These are phyloP conservation scores for Macrosiphum euphorbiae DNA, from an alignment of 2,888 invertebrate species.

Conservation along the genomic window DNA sequence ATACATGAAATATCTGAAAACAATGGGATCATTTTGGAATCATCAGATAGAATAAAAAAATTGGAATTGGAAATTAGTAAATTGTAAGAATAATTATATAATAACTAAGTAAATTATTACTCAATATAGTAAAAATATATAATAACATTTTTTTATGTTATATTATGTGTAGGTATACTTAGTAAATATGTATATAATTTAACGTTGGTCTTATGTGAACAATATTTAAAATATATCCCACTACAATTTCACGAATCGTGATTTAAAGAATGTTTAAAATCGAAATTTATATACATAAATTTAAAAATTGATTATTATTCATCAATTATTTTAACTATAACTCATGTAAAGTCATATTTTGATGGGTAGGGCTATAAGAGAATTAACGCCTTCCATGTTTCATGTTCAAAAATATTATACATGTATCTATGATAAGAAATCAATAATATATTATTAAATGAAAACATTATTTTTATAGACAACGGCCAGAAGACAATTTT, in stretches of 20 bases:
- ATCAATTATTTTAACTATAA: neutral
- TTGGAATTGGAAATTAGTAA: slow-evolving; percentile 49
- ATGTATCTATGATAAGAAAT: neutral
- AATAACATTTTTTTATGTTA: no score
- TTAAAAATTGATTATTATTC: neutral
- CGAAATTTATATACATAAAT: neutral
- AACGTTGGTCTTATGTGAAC: neutral
- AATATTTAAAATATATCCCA: neutral
- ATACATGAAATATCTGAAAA: slow-evolving; percentile 43
- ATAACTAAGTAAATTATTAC: no score
- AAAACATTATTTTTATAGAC: neutral
- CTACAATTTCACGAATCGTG: neutral
- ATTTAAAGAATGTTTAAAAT: neutral
- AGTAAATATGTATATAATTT: neutral
- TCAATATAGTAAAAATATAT: no score
- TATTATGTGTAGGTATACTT: no score
- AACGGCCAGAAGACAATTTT: neutral
- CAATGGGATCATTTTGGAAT: neutral
- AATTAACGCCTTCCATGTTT: neutral
- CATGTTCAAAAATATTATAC: neutral
- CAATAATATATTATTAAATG: neutral
- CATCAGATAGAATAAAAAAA: slow-evolving; percentile 28
- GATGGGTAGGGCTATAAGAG: neutral
- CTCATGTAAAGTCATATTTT: neutral
- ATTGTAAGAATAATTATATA: slow-evolving; percentile 13